phyloP scores from a whole-genome alignment of 2,888 invertebrate species.

The Himalopsyche kuldschensis region DNA sequence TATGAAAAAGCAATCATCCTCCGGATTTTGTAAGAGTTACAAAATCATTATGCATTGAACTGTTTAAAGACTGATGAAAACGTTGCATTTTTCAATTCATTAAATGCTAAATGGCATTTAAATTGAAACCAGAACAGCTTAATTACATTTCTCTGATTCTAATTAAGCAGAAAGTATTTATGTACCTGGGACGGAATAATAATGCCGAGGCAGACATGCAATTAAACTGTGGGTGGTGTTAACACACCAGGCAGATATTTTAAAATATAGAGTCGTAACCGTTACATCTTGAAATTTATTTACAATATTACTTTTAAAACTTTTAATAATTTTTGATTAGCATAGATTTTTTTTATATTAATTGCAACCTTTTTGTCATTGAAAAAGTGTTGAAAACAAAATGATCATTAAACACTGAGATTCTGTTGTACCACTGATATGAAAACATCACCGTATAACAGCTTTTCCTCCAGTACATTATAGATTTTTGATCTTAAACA shows the following conservation, averaged over 20 bases:
- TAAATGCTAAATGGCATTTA: not conserved
- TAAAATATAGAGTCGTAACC: not conserved
- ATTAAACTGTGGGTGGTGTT: not conserved
- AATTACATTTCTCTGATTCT: not conserved
- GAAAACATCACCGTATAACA: no score
- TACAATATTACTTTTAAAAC: no score
- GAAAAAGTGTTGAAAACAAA: no score
- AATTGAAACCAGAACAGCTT: not conserved
- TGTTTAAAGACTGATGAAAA: not conserved
- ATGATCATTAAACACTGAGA: no score
- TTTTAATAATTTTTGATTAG: no score
- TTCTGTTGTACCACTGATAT: no score
- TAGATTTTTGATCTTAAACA: no score
- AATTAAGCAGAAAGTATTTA: not conserved
- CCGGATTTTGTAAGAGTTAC: no score
- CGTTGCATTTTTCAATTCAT: not conserved
- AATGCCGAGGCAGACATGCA: slow-evolving; percentile 23
- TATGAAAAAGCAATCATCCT: no score
- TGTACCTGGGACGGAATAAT: slow-evolving; percentile 31
- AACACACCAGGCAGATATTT: not conserved
- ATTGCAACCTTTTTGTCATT: not conserved
- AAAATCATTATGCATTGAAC: not conserved
- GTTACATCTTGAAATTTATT: no score
- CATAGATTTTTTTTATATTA: no score
- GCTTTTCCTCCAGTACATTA: no score